Evolutionary conservation across 2,888 invertebrate species (phyloP).

Genomic region (Acleris literana): DNA sequence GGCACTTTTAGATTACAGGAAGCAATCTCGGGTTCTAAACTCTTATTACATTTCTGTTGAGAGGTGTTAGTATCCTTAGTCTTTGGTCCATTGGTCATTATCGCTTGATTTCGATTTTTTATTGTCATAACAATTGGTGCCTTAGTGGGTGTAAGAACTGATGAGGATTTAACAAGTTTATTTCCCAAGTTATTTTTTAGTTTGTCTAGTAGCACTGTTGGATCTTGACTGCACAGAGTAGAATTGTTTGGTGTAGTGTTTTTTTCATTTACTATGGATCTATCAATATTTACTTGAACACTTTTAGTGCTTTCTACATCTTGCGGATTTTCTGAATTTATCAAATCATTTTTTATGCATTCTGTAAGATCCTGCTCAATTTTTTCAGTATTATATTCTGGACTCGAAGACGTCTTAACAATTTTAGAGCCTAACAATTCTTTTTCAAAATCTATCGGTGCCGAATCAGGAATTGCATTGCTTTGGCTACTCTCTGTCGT

Average conservation of each 20-base stretch:
- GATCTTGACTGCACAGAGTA: not conserved
- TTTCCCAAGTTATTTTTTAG: slow-evolving; percentile 12
- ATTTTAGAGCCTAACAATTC: slow-evolving; percentile 24
- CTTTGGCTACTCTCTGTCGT: not conserved
- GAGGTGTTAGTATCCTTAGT: not conserved
- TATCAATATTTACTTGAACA: not conserved
- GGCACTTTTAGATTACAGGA: not conserved
- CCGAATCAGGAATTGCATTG: not conserved
- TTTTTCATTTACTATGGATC: not conserved
- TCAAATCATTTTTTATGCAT: not conserved
- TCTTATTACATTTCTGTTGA: not conserved
- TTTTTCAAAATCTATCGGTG: slow-evolving; percentile 27
- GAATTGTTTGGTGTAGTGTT: not conserved
- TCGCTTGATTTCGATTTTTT: slow-evolving; percentile 10
- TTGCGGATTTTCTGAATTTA: not conserved
- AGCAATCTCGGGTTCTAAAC: too few relatives aligned
- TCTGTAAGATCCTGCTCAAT: not conserved
- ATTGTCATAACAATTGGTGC: slow-evolving; percentile 4
- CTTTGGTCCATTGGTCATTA: not conserved
- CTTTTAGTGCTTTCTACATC: not conserved
- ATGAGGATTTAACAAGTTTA: slow-evolving; percentile 13
- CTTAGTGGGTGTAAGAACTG: not conserved
- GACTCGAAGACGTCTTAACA: slow-evolving; percentile 8
- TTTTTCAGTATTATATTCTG: not conserved
- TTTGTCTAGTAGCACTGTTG: slow-evolving; percentile 19